Evolutionary conservation across 2,888 invertebrate species (phyloP).

Genomic region (Andrena haemorrhoa): DNA sequence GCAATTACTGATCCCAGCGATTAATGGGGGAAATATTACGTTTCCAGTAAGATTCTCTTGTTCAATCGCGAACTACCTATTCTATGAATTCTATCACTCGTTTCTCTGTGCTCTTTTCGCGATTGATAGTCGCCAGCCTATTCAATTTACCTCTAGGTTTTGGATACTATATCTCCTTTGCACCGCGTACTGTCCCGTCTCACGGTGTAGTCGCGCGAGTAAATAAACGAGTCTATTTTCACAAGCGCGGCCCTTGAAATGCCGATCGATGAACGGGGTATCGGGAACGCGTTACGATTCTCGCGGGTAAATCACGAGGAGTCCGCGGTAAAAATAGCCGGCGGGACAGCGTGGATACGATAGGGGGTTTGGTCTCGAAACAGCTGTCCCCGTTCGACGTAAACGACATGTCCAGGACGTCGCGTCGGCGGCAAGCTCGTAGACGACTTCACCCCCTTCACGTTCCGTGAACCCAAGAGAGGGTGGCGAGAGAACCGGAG

Average conservation of each 20-base stretch:
- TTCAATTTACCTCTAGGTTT: not conserved
- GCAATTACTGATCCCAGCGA: not conserved
- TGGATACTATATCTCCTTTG: not conserved
- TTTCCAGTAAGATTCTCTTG: not conserved
- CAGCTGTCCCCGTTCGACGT: slow-evolving; percentile 46
- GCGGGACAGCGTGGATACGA: not conserved
- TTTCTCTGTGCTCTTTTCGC: not conserved
- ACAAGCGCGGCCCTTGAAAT: not conserved
- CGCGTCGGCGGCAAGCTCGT: slow-evolving; percentile 25
- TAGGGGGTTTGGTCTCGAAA: slow-evolving; percentile 19
- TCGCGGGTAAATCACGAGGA: slow-evolving; percentile 10
- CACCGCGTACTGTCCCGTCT: not conserved
- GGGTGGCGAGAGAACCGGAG: slow-evolving; percentile 19
- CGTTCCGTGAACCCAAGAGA: not conserved
- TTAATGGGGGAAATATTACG: not conserved
- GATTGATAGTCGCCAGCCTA: not conserved
- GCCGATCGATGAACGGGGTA: slow-evolving; percentile 6
- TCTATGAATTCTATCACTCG: not conserved
- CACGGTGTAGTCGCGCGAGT: not conserved
- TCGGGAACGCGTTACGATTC: slow-evolving; percentile 29
- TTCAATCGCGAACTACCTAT: not conserved
- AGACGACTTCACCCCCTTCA: slow-evolving; percentile 1
- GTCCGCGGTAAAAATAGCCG: not conserved
- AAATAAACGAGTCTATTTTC: not conserved
- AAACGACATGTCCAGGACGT: slow-evolving; percentile 30